These are phyloP conservation scores for Diplodus sargus DNA, from an alignment of 2,797 vertebrate species.

Conservation along the genomic window DNA sequence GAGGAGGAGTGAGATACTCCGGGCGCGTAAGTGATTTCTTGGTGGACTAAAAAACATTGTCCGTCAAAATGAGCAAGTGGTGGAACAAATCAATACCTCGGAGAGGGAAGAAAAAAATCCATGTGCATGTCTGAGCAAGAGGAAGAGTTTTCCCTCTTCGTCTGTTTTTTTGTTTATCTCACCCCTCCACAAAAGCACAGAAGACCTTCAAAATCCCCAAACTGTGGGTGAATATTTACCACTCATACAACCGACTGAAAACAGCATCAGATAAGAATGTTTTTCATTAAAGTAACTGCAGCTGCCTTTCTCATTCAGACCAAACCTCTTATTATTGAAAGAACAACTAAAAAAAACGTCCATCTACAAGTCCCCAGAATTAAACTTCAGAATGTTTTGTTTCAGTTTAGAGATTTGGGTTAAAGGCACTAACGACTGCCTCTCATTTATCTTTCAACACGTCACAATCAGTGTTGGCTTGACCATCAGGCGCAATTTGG, in stretches of 20 bases:
- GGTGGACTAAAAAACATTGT: conserved; percentile 24
- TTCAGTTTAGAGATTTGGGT: too few relatives aligned
- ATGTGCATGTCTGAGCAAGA: not conserved
- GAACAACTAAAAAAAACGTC: not conserved
- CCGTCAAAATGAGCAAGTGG: conserved; percentile 35
- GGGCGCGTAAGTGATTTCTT: conserved; percentile 23
- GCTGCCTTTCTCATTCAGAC: not conserved
- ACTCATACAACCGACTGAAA: conserved; percentile 1
- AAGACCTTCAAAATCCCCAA: conserved; percentile 28
- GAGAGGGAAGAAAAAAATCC: conserved; percentile 24
- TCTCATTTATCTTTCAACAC: not conserved
- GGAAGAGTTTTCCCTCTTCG: not conserved
- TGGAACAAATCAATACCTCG: conserved; percentile 48
- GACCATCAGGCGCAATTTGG: not conserved
- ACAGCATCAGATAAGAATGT: conserved; percentile 3
- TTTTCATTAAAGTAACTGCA: conserved; percentile 12
- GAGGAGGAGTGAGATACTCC: not conserved
- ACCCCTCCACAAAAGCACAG: conserved; percentile 2
- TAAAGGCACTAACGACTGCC: not conserved
- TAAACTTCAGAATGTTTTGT: not conserved
- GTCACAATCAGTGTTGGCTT: not conserved
- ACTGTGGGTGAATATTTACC: not conserved
- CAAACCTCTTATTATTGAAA: not conserved
- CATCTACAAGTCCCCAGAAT: not conserved
- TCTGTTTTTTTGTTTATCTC: conserved; percentile 10